Evolutionary conservation across 2,797 vertebrate genomes (phyloP).

Genomic region (Poecilia velifera): DNA sequence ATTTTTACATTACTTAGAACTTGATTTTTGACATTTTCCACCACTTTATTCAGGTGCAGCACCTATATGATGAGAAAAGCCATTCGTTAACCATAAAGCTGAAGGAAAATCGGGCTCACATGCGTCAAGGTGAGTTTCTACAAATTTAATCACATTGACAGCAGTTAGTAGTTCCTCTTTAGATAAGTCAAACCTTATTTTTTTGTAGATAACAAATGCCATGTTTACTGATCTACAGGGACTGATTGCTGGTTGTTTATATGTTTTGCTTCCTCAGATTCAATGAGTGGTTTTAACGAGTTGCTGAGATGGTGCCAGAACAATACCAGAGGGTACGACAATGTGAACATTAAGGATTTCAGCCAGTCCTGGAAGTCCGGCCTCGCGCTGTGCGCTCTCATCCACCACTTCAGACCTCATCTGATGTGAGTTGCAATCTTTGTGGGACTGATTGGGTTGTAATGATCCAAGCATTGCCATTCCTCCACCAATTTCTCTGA

Average conservation of each 20-base stretch:
- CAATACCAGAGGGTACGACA: constrained; percentile 81
- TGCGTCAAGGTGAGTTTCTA: constrained; percentile 67
- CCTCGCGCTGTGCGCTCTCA: constrained; percentile 88
- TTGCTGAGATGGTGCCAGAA: constrained; percentile 91
- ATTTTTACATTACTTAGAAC: neutral
- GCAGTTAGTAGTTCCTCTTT: constrained; percentile 1
- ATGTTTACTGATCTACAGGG: constrained; percentile 1
- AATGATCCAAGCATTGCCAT: neutral
- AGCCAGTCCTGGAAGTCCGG: constrained; percentile 89
- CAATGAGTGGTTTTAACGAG: constrained; percentile 76
- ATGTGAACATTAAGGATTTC: constrained; percentile 83
- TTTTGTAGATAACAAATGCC: neutral
- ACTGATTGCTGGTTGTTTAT: accelerated
- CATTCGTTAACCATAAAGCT: constrained; percentile 47
- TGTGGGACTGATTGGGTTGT: neutral
- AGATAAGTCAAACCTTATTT: neutral
- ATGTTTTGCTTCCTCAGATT: constrained; percentile 56
- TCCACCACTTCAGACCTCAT: constrained; percentile 87
- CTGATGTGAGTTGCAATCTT: constrained; percentile 85
- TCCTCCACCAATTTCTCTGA: neutral
- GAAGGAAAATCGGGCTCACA: constrained; percentile 33
- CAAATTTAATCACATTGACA: neutral
- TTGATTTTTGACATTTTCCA: neutral
- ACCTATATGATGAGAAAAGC: constrained; percentile 74
- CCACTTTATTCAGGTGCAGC: constrained; percentile 78